Evolutionary conservation across 2,888 invertebrate genomes (phyloP), one percentile per base, ranked within the genome.

Genomic region (Tuberolachnus salignus): DNA sequence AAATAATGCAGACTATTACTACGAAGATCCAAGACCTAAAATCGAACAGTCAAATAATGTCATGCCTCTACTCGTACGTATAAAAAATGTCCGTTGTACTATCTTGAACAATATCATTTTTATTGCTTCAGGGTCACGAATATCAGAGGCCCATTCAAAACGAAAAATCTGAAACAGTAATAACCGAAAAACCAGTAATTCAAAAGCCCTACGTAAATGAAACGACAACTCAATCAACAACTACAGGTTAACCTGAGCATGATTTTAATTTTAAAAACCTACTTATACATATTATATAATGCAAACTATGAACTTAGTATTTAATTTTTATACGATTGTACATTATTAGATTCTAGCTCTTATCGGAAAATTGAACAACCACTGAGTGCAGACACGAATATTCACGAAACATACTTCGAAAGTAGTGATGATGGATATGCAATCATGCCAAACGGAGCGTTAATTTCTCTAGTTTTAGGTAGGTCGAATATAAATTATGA

Each of bases 391-490:
- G 63, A 81, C 11, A 70, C 82, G 42, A 49, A 74, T 70, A 80
- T 80, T 72, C 83, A 82, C 44, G 81, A 82, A 51, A 59, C 80
- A 16, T 75, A 82, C 42, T 64, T 81, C 53, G 82, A 82, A 23
- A 80, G 80, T n/a, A 82, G 82, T 10, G 78, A 82, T 34, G 83
- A 83, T 71, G 83, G 82, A 10, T 82, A 82, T 46, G 83, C 81
- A 70, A 81, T 82, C 83, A 90, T 89, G 78, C 94, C 94, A 26
- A 91, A 91, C 71, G 93, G 94, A 78, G 94, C 94, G 11, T 89
- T 94, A 67, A 87, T 94, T 83, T 92, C 94, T 11, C 87, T 94
- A 53, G 91, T 92, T 46, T 86, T 94, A 83, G 94, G 92, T 89
- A 85, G 84, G 81, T 81, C n/a, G n/a, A n/a, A 34, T 34, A 4